Evolutionary conservation across 2,888 invertebrate genomes (phyloP).

Genomic region (Cataglyphis altisquamis): DNA sequence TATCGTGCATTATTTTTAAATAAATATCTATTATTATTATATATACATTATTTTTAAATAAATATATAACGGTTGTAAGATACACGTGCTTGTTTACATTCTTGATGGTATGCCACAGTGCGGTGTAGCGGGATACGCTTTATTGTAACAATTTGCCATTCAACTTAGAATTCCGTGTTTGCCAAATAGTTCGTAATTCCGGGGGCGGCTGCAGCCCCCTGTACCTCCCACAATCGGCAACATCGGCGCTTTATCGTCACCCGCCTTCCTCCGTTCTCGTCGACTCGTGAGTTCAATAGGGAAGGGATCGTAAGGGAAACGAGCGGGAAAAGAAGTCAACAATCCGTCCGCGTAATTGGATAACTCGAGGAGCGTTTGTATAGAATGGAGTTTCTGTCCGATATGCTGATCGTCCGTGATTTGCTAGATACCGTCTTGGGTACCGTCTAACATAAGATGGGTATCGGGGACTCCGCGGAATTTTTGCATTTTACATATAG

Average conservation of each 20-base stretch:
- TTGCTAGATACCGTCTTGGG: constrained; percentile 17
- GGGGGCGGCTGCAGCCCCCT: constrained; percentile 48
- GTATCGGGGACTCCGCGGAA: constrained; percentile 23
- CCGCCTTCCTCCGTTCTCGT: neutral
- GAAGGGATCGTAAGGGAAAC: constrained; percentile 28
- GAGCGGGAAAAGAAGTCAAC: constrained; percentile 46
- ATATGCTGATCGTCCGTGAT: constrained; percentile 30
- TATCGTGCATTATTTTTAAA: neutral
- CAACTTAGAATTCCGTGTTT: constrained; percentile 63
- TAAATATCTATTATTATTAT: too few relatives aligned
- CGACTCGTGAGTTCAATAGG: constrained; percentile 18
- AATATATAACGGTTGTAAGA: neutral
- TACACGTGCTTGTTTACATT: too few relatives aligned
- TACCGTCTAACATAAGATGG: constrained; percentile 18
- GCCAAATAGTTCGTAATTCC: constrained; percentile 63
- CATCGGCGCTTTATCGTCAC: constrained; percentile 8
- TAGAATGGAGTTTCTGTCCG: neutral
- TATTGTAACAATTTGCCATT: constrained; percentile 64
- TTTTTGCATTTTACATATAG: constrained; percentile 41
- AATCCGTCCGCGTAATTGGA: constrained; percentile 50
- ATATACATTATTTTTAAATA: neutral
- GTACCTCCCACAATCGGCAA: constrained; percentile 54
- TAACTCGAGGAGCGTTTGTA: constrained; percentile 32
- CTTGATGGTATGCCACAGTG: too few relatives aligned
- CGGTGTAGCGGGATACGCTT: too few relatives aligned